Evolutionary conservation across 2,888 invertebrate species (phyloP).

Genomic region (Meta bourneti): DNA sequence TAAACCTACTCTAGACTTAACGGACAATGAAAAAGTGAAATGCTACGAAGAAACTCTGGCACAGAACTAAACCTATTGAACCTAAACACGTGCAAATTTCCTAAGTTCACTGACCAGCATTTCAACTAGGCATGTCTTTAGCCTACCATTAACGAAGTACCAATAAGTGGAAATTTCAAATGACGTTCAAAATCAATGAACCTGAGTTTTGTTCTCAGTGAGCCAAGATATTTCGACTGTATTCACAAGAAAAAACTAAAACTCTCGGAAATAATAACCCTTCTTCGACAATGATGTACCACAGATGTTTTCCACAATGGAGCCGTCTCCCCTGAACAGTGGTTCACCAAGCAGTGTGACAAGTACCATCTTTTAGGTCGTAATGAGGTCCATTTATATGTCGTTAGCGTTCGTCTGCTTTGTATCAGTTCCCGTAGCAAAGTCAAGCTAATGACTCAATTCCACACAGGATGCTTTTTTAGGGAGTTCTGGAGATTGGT

Average conservation of each 20-base stretch:
- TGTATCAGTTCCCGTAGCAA: conserved; percentile 20
- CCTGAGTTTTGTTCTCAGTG: too few relatives aligned
- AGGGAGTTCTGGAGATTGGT: not conserved
- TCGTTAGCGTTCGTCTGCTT: conserved; percentile 7
- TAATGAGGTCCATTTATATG: conserved; percentile 27
- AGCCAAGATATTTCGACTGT: too few relatives aligned
- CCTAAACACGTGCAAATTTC: too few relatives aligned
- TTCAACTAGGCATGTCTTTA: too few relatives aligned
- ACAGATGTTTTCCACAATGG: not conserved
- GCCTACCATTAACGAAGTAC: too few relatives aligned
- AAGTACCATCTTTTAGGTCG: not conserved
- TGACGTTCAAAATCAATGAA: too few relatives aligned
- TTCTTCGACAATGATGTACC: not conserved
- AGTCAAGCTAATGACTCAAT: conserved; percentile 21
- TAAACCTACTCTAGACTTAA: too few relatives aligned
- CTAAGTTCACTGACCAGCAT: too few relatives aligned
- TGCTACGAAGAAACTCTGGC: too few relatives aligned
- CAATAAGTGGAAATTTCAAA: too few relatives aligned
- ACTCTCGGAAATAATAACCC: not conserved
- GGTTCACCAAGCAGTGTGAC: not conserved
- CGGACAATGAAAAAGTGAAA: too few relatives aligned
- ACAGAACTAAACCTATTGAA: too few relatives aligned
- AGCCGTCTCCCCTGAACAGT: not conserved
- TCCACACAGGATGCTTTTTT: conserved; percentile 5
- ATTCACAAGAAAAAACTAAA: not conserved